Evolutionary conservation across 2,113 vertebrate genomes (phyloP), one percentile per base, ranked within the genome.

Genomic region (Cyanoderma ruficeps): DNA sequence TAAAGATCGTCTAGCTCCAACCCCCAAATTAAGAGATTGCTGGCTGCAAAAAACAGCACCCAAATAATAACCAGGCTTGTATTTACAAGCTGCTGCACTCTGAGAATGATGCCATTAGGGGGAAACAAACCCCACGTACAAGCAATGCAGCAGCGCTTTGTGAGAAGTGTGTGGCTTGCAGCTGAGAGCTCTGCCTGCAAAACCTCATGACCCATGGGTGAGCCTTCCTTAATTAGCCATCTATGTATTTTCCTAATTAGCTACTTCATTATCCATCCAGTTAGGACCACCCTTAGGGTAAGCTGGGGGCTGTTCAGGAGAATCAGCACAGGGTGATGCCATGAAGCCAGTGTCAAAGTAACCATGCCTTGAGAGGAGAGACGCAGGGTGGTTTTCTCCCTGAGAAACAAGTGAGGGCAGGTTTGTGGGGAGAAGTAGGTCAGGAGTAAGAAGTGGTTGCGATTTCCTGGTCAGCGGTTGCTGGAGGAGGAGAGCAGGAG

Each of bases 351-450:
- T 6, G 24, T 15, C 39, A 22, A 20, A 56, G 10, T 3, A 39
- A 33, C 52, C 16, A 7, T 1, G 7, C 5, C 15, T 18, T 18
- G 25, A 27, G 61, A 35, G 52, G 24, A 75, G 39, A 80, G 24
- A 46, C 1, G 4, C 1, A 28, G 27, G 12, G 23, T 25, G 1
- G 18, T 65, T 88, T 91, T 83, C 55, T 85, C 68, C 42, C n/a
- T 4, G 0, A 24, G n/a, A 55, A 74, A 61, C 42, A 27, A 91
- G 70, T 0, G 15, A 72, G 35, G 23, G 69, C 33, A 42, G 8
- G 47, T 63, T 75, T 60, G 22, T 27, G 27, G 23, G 74, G 87
- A 96, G 75, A 96, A 96, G 53, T 96, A 95, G 96, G 96, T 97
- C 96, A 96, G 31, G 65, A 94, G 76, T 15, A 84, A 75, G 88